Conservation (phyloP, 2,888 invertebrate genomes). For the Tenthredo scrophulariae region DNA sequence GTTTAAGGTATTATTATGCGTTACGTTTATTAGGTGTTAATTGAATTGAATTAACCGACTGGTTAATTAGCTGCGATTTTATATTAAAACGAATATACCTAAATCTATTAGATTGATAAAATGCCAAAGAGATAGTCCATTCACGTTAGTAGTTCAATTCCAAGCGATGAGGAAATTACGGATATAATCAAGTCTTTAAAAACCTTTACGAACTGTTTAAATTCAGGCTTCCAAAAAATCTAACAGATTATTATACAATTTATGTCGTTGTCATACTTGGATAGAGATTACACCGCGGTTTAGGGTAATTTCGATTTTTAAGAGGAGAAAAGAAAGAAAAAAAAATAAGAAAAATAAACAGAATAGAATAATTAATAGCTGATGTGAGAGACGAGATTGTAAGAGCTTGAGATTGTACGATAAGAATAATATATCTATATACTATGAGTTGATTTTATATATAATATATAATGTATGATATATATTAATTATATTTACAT, state of each 20-base stretch:
- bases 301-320: not conserved
- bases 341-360: not conserved
- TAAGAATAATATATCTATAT: conserved; percentile 37
- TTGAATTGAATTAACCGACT: conserved; percentile 59
- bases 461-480: conserved; percentile 60
- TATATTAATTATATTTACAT: conserved; percentile 68
- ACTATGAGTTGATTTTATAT: conserved; percentile 25
- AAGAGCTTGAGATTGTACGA: conserved; percentile 44
- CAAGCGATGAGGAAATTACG: not conserved
- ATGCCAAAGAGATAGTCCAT: not conserved
- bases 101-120: not conserved
- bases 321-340: not conserved
- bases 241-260: not conserved
- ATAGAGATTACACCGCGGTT: too few species aligned
- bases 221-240: not conserved
- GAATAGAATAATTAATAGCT: conserved; percentile 53
- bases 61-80: conserved; percentile 60
- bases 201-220: not conserved
- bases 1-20: conserved; percentile 59
- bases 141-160: not conserved
- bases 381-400: conserved; percentile 59
- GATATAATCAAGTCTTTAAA: not conserved
- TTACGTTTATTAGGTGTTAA: conserved; percentile 59
- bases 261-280: not conserved
- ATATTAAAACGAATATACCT: conserved; percentile 54